Percentiles rank a stretch among this genome's conserved stretches.
These are phyloP conservation scores for Larimichthys polyactis DNA, from an alignment of 2,113 vertebrate genomes.

Conservation along the genomic window DNA sequence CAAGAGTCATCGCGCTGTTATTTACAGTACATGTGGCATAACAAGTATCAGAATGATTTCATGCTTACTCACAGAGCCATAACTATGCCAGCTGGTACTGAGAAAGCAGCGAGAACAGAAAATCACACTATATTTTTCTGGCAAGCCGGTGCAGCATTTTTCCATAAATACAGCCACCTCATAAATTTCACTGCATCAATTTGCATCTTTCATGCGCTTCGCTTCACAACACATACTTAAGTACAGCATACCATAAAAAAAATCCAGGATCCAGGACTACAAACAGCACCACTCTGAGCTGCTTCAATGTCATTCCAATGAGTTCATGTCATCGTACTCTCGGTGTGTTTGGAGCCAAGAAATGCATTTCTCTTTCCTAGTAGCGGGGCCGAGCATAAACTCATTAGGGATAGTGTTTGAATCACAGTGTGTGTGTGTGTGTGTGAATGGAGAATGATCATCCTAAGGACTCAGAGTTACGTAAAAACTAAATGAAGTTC, in stretches of 20 bases:
- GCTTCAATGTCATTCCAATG: conserved; percentile 28
- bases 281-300: background rate
- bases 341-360: conserved; percentile 1
- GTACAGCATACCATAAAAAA: conserved; percentile 34
- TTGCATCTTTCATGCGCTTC: conserved; percentile 46
- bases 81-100: conserved; percentile 19
- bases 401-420: background rate
- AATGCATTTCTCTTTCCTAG: conserved; percentile 12
- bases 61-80: conserved; percentile 3
- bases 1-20: conserved; percentile 14
- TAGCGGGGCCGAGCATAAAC: background rate
- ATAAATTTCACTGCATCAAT: conserved; percentile 54
- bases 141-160: conserved; percentile 27
- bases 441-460: background rate
- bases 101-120: conserved; percentile 33
- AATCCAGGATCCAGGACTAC: conserved; percentile 8
- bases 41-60: conserved; percentile 32
- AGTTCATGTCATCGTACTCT: conserved; percentile 6
- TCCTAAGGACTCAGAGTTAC: background rate
- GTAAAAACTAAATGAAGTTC: too few species aligned
- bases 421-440: background rate
- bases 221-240: conserved; percentile 25
- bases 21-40: conserved; percentile 24
- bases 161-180: conserved; percentile 63
- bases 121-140: conserved; percentile 45